Evolutionary conservation across 2,888 invertebrate genomes (phyloP).

Genomic region (Amphimallon solstitiale): DNA sequence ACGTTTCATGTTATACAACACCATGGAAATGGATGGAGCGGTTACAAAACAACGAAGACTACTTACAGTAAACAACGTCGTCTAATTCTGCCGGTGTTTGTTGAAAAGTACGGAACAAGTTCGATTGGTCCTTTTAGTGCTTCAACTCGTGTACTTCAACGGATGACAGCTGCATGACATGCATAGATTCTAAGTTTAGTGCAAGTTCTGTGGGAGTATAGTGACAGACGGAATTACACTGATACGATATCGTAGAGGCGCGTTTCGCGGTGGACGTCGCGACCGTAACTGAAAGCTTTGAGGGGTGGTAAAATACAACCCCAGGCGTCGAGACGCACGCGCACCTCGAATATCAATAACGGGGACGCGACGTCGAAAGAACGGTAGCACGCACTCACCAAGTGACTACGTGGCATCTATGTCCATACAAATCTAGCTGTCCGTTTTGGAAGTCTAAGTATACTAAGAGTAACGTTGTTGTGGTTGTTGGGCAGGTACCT

Average conservation of each 20-base stretch:
- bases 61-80: slow-evolving; percentile 26
- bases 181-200: slow-evolving; percentile 7
- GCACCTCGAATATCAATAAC: slow-evolving; percentile 38
- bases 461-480: neutral
- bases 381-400: slow-evolving; percentile 24
- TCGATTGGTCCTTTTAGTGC: slow-evolving; percentile 1
- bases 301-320: slow-evolving; percentile 36
- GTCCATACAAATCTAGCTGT: slow-evolving; percentile 19
- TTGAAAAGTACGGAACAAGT: slow-evolving; percentile 2
- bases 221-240: slow-evolving; percentile 15
- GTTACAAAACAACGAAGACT: neutral
- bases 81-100: neutral
- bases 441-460: slow-evolving; percentile 6
- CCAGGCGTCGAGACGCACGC: slow-evolving; percentile 35
- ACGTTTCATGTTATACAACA: slow-evolving; percentile 19
- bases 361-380: slow-evolving; percentile 32
- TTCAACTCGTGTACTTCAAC: neutral
- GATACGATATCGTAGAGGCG: slow-evolving; percentile 8
- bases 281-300: slow-evolving; percentile 30
- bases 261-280: slow-evolving; percentile 31
- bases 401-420: slow-evolving; percentile 22
- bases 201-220: slow-evolving; percentile 18
- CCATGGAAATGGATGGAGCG: neutral
- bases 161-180: slow-evolving; percentile 11
- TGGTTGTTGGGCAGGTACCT: neutral